Conservation (phyloP, 2,888 invertebrate genomes). For the Aleiodes alternator region DNA sequence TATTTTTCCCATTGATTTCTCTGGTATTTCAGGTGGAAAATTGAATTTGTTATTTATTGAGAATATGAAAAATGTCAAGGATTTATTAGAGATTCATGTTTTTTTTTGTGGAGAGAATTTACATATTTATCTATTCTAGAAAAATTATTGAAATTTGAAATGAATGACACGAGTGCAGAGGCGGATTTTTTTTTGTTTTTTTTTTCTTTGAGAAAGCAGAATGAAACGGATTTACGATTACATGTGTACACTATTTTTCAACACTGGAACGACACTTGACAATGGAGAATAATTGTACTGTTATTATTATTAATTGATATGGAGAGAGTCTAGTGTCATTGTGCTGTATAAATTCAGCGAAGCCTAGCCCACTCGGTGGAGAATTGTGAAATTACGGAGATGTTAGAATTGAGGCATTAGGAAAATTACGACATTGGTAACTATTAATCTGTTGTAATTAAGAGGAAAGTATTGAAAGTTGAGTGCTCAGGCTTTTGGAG, state of each 20-base stretch:
- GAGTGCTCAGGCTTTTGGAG: background rate
- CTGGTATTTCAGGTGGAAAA: no score
- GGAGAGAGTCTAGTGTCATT: background rate
- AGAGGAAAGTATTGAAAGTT: background rate
- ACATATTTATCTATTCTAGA: background rate
- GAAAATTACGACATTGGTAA: background rate
- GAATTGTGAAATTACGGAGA: background rate
- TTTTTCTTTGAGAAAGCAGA: background rate
- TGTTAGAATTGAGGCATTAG: no score
- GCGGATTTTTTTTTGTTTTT: constrained; percentile 21
- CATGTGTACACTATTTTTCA: background rate
- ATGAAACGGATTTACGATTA: constrained; percentile 8
- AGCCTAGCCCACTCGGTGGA: background rate
- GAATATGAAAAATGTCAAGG: no score
- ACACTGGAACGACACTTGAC: background rate
- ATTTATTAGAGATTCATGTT: no score
- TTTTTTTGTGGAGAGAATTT: background rate
- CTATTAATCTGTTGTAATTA: background rate
- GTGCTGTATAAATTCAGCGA: background rate
- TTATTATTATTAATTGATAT: constrained; percentile 32
- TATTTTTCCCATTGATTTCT: no score
- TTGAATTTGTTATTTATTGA: no score
- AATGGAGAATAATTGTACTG: constrained; percentile 12
- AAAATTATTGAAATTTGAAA: background rate
- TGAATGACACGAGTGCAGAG: constrained; percentile 10